Evolutionary conservation across 2,888 invertebrate genomes (phyloP).

Genomic region (Tenodera sinensis): DNA sequence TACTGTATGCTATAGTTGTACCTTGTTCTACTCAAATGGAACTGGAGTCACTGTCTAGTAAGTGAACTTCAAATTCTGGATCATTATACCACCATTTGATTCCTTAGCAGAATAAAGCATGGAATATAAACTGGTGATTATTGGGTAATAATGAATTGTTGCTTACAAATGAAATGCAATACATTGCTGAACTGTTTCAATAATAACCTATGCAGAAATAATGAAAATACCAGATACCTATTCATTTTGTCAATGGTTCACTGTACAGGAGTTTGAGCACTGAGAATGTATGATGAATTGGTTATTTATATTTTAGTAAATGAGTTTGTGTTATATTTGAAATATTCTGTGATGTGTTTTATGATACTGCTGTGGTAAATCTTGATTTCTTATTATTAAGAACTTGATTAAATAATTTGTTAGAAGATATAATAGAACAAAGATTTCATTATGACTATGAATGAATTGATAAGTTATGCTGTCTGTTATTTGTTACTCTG

Average conservation of each 20-base stretch:
- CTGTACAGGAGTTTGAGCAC: neutral
- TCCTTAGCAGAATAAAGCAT: no score
- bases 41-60: no score
- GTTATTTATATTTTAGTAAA: neutral
- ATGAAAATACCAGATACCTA: no score
- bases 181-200: no score
- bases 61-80: no score
- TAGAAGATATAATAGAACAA: neutral
- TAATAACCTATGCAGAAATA: no score
- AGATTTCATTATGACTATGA: neutral
- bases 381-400: neutral
- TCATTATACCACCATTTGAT: no score
- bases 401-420: neutral
- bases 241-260: neutral
- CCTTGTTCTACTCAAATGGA: no score
- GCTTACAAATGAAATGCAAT: no score
- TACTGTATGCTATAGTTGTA: no score
- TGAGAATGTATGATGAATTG: neutral
- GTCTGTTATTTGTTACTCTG: neutral
- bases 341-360: neutral
- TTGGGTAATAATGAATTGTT: no score
- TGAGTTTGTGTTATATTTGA: neutral
- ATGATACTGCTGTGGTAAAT: neutral
- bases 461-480: neutral
- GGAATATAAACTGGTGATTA: no score